A percentile compares a stretch with the other conserved stretches of the same genome.
These are phyloP conservation scores for Auanema freiburgensis DNA, from an alignment of 2,888 invertebrate species.

Conservation along the genomic window DNA sequence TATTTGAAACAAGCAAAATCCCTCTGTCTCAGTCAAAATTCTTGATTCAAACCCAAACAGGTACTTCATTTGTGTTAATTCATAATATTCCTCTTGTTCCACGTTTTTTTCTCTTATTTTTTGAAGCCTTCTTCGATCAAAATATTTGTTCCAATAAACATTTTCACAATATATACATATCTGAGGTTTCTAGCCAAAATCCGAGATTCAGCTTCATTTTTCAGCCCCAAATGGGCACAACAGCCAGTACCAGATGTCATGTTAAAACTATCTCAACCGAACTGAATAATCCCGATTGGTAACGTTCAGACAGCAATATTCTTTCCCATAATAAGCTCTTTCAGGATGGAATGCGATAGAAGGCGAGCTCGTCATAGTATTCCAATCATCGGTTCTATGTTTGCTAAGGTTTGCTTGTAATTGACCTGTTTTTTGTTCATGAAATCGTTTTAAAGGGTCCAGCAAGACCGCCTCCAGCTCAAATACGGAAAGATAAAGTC, in stretches of 20 bases:
- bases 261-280: neutral
- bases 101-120: neutral
- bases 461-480: too few relatives aligned
- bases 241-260: conserved; percentile 6
- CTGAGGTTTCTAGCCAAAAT: too few relatives aligned
- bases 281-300: neutral
- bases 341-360: neutral
- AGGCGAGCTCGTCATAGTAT: neutral
- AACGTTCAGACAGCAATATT: neutral
- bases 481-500: conserved; percentile 9
- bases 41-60: conserved; percentile 1
- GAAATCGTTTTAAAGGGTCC: too few relatives aligned
- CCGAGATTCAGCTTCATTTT: neutral
- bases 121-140: neutral
- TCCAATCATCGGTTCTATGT: neutral
- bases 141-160: too few relatives aligned
- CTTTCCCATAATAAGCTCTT: neutral
- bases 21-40: neutral
- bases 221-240: neutral
- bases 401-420: neutral
- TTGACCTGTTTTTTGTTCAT: neutral
- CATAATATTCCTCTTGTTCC: neutral
- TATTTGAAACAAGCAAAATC: neutral
- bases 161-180: too few relatives aligned
- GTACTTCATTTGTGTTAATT: too few relatives aligned